Conservation (phyloP, 2,113 vertebrate species). For the Archocentrus centrarchus region DNA sequence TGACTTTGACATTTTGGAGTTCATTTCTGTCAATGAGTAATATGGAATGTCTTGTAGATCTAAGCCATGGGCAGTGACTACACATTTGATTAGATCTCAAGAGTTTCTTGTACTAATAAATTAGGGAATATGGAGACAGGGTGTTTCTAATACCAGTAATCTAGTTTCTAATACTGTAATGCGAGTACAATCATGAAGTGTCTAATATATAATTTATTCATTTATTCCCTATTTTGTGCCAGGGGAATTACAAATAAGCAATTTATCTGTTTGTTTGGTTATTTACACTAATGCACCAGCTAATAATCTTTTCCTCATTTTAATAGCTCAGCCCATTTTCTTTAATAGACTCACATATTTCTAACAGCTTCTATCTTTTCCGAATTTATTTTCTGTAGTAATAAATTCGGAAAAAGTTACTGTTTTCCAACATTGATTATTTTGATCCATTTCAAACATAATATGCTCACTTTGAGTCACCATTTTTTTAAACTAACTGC, state of each 20-base stretch:
- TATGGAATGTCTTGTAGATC: not conserved
- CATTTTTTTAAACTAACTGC: not conserved
- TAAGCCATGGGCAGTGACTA: not conserved
- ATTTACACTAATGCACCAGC: not conserved
- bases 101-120: not conserved
- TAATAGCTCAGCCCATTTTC: not conserved
- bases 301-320: not conserved
- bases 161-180: not conserved
- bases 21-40: slow-evolving; percentile 7
- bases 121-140: not conserved
- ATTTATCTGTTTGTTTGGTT: not conserved
- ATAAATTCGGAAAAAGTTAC: not conserved
- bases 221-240: not conserved
- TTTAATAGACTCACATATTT: not conserved
- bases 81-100: not conserved
- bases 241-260: not conserved
- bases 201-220: not conserved
- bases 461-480: not conserved
- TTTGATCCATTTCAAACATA: not conserved
- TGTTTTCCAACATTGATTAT: not conserved
- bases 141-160: not conserved
- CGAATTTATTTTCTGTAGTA: too few species aligned
- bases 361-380: not conserved
- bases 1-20: slow-evolving; percentile 30
- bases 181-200: not conserved